These are phyloP conservation scores for Oreochromis grahami DNA, from an alignment of 2,797 vertebrate species.

Conservation along the genomic window DNA sequence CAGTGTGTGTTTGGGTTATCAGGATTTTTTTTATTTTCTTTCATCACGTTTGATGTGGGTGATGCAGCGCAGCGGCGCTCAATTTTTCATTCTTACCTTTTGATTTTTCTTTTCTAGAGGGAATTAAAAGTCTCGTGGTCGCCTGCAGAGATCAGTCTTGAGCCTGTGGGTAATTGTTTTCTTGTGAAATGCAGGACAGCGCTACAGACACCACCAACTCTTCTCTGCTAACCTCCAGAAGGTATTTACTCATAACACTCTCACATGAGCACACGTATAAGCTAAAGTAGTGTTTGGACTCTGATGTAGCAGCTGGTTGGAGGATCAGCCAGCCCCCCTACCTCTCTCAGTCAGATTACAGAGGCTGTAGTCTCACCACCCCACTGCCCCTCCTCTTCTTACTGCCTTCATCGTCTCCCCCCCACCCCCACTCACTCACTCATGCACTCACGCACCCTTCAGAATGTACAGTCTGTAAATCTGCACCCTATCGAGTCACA, in stretches of 20 bases:
- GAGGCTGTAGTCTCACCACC: slow-evolving; percentile 39
- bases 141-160: background rate
- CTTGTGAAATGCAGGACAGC: background rate
- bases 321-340: slow-evolving; percentile 49
- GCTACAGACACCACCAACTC: background rate
- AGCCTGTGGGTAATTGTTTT: background rate
- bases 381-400: slow-evolving; percentile 9
- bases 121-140: background rate
- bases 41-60: background rate
- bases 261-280: background rate
- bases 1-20: background rate
- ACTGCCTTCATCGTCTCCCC: background rate
- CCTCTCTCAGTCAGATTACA: slow-evolving; percentile 58
- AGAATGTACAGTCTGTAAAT: slow-evolving; percentile 60
- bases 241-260: slow-evolving; percentile 17
- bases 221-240: background rate
- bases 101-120: background rate
- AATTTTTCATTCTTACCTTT: background rate
- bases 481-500: slow-evolving; percentile 56
- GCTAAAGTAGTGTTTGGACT: slow-evolving; percentile 1
- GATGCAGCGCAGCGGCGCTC: fast-evolving
- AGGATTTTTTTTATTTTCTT: background rate
- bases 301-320: slow-evolving; percentile 61
- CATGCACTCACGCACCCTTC: slow-evolving; percentile 17
- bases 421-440: background rate